Evolutionary conservation across 64 coral and sea anemone species (phyloP).

Genomic region (Actinia tenebrosa): DNA sequence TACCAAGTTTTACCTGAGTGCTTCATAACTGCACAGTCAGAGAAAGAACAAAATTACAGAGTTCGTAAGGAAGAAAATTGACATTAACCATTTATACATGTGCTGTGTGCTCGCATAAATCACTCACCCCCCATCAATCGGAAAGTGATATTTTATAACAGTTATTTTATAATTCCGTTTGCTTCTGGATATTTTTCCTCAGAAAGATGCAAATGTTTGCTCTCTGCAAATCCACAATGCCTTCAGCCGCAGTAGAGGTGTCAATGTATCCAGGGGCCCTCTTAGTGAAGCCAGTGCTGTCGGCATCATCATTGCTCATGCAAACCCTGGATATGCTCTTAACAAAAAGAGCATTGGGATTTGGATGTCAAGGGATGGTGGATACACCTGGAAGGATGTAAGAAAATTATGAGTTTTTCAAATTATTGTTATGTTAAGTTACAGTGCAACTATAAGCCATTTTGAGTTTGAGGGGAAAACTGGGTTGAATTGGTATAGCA

Average conservation of each 20-base stretch:
- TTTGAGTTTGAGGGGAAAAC: too few species aligned
- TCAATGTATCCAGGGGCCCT: slow-evolving; percentile 40
- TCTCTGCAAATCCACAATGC: slow-evolving; percentile 65
- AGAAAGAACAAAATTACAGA: too few species aligned
- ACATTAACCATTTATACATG: too few species aligned
- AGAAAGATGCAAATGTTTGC: slow-evolving; percentile 20
- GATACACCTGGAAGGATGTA: slow-evolving; percentile 72
- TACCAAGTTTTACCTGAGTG: too few species aligned
- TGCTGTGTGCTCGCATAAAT: too few species aligned
- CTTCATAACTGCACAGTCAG: too few species aligned
- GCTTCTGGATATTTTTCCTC: background rate
- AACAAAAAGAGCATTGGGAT: slow-evolving; percentile 30
- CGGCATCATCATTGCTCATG: slow-evolving; percentile 73
- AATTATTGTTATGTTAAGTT: too few species aligned
- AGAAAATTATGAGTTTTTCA: background rate
- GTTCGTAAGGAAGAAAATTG: too few species aligned
- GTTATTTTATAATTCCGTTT: background rate
- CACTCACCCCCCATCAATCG: too few species aligned
- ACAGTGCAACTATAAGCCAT: too few species aligned
- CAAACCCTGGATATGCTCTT: slow-evolving; percentile 48
- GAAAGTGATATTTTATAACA: background rate
- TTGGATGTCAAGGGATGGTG: slow-evolving; percentile 76
- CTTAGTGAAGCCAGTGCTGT: slow-evolving; percentile 64
- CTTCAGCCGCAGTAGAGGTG: slow-evolving; percentile 56
- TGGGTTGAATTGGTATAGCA: too few species aligned